A percentile compares a stretch with the other conserved stretches of the same genome.
These are phyloP conservation scores for Proterorhinus semilunaris DNA, from an alignment of 2,113 vertebrate genomes.

Conservation along the genomic window DNA sequence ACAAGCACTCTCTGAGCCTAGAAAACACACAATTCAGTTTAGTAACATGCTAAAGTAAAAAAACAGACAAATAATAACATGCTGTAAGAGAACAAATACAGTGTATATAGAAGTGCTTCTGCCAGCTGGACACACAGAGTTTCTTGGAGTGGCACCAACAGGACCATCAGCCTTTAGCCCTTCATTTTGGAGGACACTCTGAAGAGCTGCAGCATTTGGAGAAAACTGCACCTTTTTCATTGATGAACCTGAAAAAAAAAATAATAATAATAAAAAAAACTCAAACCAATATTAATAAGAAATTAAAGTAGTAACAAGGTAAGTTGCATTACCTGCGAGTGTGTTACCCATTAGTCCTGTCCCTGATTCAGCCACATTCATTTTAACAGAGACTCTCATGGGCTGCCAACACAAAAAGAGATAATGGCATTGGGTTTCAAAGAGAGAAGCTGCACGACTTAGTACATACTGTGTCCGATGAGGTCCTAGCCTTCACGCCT, in stretches of 20 bases:
- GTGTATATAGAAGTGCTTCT: constrained; percentile 62
- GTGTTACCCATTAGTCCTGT: constrained; percentile 43
- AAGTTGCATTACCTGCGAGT: neutral
- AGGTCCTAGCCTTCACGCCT: constrained; percentile 52
- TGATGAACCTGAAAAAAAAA: constrained; percentile 21
- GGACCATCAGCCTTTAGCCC: constrained; percentile 47
- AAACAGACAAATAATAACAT: neutral
- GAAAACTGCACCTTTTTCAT: constrained; percentile 51
- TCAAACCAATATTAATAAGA: too few species aligned
- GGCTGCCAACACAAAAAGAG: constrained; percentile 50
- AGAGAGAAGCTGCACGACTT: neutral
- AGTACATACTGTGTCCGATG: constrained; percentile 59
- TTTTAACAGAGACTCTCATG: constrained; percentile 69
- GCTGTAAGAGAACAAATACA: constrained; percentile 33
- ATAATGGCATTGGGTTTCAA: neutral
- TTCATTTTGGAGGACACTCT: constrained; percentile 64
- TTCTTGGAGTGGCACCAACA: constrained; percentile 37
- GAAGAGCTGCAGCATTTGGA: constrained; percentile 55
- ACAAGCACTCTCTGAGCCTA: constrained; percentile 74
- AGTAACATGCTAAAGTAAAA: neutral
- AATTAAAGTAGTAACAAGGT: too few species aligned
- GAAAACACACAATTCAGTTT: neutral
- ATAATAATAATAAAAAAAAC: too few species aligned
- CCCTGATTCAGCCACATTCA: constrained; percentile 27
- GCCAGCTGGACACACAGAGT: constrained; percentile 41